Evolutionary conservation across 2,113 vertebrate species (phyloP), one percentile per base, ranked within the genome.

Genomic region (Plecotus auritus): DNA sequence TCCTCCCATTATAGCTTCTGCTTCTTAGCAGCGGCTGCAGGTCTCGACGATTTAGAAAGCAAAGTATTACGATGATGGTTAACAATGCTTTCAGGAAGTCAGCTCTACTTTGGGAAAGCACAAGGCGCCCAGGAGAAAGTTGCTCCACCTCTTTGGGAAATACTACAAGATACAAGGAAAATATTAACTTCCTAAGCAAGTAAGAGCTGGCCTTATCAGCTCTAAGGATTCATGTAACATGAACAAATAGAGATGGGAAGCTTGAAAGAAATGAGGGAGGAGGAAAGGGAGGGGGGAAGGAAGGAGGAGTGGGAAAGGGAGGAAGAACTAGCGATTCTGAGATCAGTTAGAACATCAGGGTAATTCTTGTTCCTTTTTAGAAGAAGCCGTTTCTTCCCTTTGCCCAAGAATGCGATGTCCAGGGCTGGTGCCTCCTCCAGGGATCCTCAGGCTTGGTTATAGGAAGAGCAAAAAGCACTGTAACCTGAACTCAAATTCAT

Each of bases 131-230:
- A 35, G n/a, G 40, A 83, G 78, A 88, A 85, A 93, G 51, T 85
- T 16, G 64, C 17, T 51, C 69, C 37, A 13, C 1, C 3, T 86
- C 37, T 91, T 61, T 96, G 90, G 45, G 70, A 93, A 89, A 88
- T 77, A 87, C 80, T 83, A 81, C 12, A 37, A 78, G 45, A 93
- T 93, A 67, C 40, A 84, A 85, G 40, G 74, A 88, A 92, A 86
- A 87, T 40, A 77, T n/a, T 84, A 91, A 96, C 70, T 82, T 73
- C 12, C 69, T 87, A 83, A 86, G 80, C 77, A 85, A 93, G 59
- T 72, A 56, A 91, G 47, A 88, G 42, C 28, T 13, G 35, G 45
- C 26, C 40, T 59, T 67, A 47, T 90, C 61, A 73, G 90, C 51
- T 67, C 66, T 40, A 54, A 80, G 61, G 77, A 78, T 73, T 85